These are phyloP conservation scores for Hetaerina titia DNA, from an alignment of 2,888 invertebrate species.

Conservation along the genomic window DNA sequence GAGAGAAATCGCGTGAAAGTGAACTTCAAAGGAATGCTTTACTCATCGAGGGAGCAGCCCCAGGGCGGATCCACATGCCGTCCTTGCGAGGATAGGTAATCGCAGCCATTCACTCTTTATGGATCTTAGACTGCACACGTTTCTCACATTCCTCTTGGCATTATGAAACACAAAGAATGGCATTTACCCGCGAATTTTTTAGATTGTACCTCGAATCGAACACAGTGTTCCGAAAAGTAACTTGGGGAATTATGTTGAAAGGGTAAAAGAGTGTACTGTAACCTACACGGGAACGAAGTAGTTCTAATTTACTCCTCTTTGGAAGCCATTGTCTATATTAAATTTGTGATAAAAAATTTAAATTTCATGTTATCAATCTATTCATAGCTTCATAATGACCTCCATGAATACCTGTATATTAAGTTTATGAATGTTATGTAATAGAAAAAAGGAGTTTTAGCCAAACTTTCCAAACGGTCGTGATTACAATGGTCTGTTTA, in stretches of 20 bases:
- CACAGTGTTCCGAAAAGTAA: neutral
- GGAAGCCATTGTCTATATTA: too few species aligned
- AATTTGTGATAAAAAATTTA: too few species aligned
- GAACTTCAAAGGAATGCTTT: constrained; percentile 35
- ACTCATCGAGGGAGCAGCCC: neutral
- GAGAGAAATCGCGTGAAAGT: constrained; percentile 29
- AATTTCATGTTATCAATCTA: too few species aligned
- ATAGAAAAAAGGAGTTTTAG: too few species aligned
- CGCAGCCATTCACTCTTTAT: neutral
- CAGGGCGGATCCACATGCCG: constrained; percentile 19
- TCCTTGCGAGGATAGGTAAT: constrained; percentile 24
- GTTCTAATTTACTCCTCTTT: too few species aligned
- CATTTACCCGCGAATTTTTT: neutral
- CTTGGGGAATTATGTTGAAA: neutral
- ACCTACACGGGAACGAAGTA: too few species aligned
- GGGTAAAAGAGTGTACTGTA: neutral
- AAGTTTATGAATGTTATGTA: too few species aligned
- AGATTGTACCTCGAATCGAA: neutral
- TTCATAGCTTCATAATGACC: too few species aligned
- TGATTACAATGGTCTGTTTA: too few species aligned
- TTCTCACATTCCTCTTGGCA: neutral
- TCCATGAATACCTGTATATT: too few species aligned
- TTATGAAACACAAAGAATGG: constrained; percentile 16
- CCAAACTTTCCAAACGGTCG: too few species aligned
- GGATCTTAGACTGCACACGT: neutral